These are phyloP conservation scores for Clarias batrachus DNA, from an alignment of 2,113 vertebrate genomes.

Conservation along the genomic window DNA sequence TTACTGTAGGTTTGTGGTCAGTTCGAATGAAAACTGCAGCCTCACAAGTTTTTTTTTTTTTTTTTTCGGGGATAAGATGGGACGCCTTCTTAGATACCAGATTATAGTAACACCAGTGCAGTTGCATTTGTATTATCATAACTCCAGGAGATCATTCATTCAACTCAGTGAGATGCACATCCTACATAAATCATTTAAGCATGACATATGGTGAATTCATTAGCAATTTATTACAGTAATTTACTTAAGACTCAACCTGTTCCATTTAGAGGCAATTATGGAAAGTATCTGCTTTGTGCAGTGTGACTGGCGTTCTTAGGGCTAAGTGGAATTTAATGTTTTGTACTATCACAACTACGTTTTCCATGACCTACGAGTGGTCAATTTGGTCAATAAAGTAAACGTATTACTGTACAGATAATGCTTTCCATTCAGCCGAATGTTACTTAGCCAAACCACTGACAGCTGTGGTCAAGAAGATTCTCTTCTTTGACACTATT, in stretches of 20 bases:
- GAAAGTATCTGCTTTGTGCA: background rate
- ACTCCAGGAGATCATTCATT: background rate
- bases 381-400: slow-evolving; percentile 35
- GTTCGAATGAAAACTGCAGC: background rate
- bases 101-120: background rate
- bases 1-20: background rate
- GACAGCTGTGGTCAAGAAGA: slow-evolving; percentile 44
- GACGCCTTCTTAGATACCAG: background rate
- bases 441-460: slow-evolving; percentile 27
- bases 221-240: slow-evolving; percentile 33
- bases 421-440: slow-evolving; percentile 31
- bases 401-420: slow-evolving; percentile 28
- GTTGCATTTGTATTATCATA: background rate
- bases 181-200: background rate
- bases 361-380: background rate
- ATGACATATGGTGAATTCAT: slow-evolving; percentile 41
- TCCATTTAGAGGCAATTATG: slow-evolving; percentile 6
- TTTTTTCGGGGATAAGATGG: background rate
- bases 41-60: background rate
- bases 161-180: background rate
- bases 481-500: slow-evolving; percentile 22
- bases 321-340: slow-evolving; percentile 28
- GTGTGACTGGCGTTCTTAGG: slow-evolving; percentile 5
- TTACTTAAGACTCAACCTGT: slow-evolving; percentile 9
- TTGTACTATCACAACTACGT: slow-evolving; percentile 12